Evolutionary conservation across 2,797 vertebrate genomes (phyloP).

Genomic region (Morus bassanus): DNA sequence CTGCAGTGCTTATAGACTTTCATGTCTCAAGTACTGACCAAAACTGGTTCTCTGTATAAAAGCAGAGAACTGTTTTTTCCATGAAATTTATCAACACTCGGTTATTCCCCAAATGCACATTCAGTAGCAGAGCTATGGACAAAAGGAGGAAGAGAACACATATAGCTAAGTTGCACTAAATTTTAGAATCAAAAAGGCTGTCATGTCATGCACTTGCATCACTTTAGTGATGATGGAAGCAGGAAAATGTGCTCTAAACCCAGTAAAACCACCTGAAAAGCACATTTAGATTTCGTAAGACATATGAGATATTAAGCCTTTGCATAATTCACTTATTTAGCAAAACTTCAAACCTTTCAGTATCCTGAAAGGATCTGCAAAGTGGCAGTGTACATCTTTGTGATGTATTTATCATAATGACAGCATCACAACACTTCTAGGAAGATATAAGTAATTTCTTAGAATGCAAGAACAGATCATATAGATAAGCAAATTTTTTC

Average conservation of each 20-base stretch:
- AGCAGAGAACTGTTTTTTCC: neutral
- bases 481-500: rapidly evolving
- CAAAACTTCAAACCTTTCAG: neutral
- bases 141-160: neutral
- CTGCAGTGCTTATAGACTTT: neutral
- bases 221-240: neutral
- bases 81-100: neutral
- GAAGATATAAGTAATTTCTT: neutral
- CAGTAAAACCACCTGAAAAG: neutral
- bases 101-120: neutral
- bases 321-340: neutral
- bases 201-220: neutral
- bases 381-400: neutral
- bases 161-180: neutral
- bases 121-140: neutral
- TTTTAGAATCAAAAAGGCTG: neutral
- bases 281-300: neutral
- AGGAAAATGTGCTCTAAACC: neutral
- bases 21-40: neutral
- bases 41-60: neutral
- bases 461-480: neutral
- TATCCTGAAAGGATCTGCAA: neutral
- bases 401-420: neutral
- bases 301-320: neutral
- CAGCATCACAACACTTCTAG: too few relatives aligned